phyloP scores from a whole-genome alignment of 2,797 vertebrate genomes.

The Propithecus deckenii region DNA sequence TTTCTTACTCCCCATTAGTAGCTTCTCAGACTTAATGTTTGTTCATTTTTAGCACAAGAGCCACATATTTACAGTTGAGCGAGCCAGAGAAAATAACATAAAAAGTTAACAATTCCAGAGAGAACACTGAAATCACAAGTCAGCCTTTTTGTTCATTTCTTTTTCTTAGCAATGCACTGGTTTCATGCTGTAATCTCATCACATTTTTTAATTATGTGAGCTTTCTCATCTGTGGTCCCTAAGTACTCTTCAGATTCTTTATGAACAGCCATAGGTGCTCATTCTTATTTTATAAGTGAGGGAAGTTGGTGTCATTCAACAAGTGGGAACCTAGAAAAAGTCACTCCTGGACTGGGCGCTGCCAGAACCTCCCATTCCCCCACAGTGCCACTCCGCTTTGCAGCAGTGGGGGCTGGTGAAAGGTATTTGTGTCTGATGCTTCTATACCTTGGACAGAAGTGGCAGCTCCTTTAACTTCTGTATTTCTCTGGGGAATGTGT shows the following conservation, averaged over 20 bases:
- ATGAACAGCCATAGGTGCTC: not conserved
- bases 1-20: slow-evolving; percentile 60
- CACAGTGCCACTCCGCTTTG: not conserved
- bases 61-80: slow-evolving; percentile 73
- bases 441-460: not conserved
- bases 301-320: not conserved
- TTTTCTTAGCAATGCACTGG: not conserved
- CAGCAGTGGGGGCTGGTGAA: fast-evolving
- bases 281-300: not conserved
- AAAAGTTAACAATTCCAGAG: slow-evolving; percentile 63
- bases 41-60: slow-evolving; percentile 52
- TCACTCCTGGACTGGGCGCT: not conserved
- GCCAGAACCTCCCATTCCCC: not conserved
- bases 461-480: not conserved
- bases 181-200: not conserved
- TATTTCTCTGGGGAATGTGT: fast-evolving
- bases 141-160: not conserved
- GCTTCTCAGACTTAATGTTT: slow-evolving; percentile 51
- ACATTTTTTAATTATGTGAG: not conserved
- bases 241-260: not conserved
- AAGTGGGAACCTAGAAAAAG: not conserved
- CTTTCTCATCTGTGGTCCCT: not conserved
- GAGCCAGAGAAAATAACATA: slow-evolving; percentile 57
- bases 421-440: not conserved
- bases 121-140: not conserved